Evolutionary conservation across 2,888 invertebrate species (phyloP).

Genomic region (Plusia festucae): DNA sequence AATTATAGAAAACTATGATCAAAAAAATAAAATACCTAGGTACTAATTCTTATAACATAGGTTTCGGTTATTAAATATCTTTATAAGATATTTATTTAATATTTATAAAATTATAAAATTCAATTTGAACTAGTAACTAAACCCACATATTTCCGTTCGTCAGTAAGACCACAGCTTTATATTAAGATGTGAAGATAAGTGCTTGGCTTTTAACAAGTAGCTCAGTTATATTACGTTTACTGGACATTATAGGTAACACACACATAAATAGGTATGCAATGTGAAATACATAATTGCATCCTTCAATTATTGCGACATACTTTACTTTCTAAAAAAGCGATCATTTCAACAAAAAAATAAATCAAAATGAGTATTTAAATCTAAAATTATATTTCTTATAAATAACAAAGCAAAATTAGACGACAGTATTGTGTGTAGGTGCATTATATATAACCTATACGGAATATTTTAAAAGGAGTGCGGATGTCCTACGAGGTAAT

Average conservation of each 20-base stretch:
- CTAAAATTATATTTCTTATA: no score
- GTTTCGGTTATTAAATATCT: background rate
- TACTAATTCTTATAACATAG: no score
- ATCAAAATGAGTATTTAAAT: no score
- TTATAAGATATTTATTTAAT: background rate
- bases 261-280: constrained; percentile 12
- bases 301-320: background rate
- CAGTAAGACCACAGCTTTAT: constrained; percentile 26
- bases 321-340: background rate
- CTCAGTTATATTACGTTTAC: constrained; percentile 10
- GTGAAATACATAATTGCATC: background rate
- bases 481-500: no score
- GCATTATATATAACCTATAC: no score
- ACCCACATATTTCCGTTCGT: background rate
- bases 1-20: no score
- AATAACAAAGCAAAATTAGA: no score
- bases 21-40: no score
- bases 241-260: constrained; percentile 21
- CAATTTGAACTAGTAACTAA: background rate
- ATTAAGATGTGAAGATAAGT: constrained; percentile 49
- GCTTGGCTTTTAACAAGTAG: constrained; percentile 57
- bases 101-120: no score
- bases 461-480: no score
- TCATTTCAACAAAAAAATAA: background rate
- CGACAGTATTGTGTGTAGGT: no score